Base-by-base conservation (phyloP, 2,888 invertebrate species). In the Drosophila testacea region DNA sequence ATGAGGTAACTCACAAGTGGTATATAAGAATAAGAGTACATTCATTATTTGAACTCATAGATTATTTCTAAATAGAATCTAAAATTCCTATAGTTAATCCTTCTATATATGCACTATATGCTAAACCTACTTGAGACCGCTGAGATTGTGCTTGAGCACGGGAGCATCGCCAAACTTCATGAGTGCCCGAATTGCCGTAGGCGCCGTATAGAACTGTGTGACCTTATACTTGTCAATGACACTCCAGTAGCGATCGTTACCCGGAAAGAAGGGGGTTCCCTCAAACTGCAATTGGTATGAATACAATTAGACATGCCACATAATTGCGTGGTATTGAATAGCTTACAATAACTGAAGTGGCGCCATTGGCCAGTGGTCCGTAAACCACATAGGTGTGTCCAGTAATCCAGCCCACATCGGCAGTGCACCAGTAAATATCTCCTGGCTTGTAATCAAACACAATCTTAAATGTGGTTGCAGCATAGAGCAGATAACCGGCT, bases 171-270 rank as follows among this genome's bases (percentile, higher is more conserved):
- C 98, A 90, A 96, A 98, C 91, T 98, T 98, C 97, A 98, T 98
- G 28, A 99, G 94, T 1, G 99, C 96, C 71, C 99, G 94, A 72
- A 99, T 97, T 13, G 99, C 99, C 4, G 99, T 99, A 0, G 99
- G 99, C 0, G 99, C 99, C 0, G 99, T 99, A 93, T 99, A 99
- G 93, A 99, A 98, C 93, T 98, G 98, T 51, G 95, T 96, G 27
- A 99, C 97, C 93, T 96, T 96, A 93, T 99, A 99, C 91, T 99
- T 98, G 88, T 98, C 96, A 69, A 98, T 94, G 7, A 99, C 94
- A 7, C 95, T 94, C 99, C 99, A 99, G 92, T 97, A 98, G 61
- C 99, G 95, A 89, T 97, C 97, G 87, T 98, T 96, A 72, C 96
- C 95, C 2, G 99, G 99, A 92, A 96, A 97, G 92, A 98, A 98